A percentile compares a stretch with the other conserved stretches of the same genome.
phyloP scores from a whole-genome alignment of 2,113 vertebrate species.

The Speoplatyrhinus poulsoni region DNA sequence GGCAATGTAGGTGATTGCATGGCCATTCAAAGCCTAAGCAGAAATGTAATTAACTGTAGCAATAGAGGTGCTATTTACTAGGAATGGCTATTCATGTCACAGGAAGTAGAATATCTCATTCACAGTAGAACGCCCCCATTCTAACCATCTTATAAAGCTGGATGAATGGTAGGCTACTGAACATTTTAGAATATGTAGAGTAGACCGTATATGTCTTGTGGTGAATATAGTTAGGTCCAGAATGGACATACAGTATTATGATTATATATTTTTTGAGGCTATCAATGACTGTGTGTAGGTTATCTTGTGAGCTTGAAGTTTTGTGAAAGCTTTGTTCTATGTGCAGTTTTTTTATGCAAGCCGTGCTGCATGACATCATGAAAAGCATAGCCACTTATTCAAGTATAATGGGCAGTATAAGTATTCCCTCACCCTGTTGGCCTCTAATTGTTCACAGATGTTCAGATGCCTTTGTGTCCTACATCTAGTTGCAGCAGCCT shows the following conservation, averaged over 20 bases:
- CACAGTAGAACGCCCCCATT: too few relatives aligned
- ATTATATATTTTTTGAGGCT: not conserved
- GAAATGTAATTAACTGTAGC: too few relatives aligned
- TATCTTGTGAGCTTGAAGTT: slow-evolving; percentile 38
- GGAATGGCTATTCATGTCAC: too few relatives aligned
- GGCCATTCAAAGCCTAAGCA: too few relatives aligned
- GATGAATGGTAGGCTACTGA: too few relatives aligned
- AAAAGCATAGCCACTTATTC: slow-evolving; percentile 61
- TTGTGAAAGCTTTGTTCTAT: slow-evolving; percentile 29
- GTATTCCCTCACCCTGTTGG: slow-evolving; percentile 49
- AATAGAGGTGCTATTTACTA: too few relatives aligned
- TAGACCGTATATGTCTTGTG: too few relatives aligned
- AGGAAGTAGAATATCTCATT: too few relatives aligned
- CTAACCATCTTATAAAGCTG: too few relatives aligned
- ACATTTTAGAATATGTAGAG: too few relatives aligned
- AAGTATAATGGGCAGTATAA: slow-evolving; percentile 72
- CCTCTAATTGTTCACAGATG: slow-evolving; percentile 75
- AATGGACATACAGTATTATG: not conserved
- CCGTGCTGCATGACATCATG: slow-evolving; percentile 64
- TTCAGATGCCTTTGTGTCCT: slow-evolving; percentile 65
- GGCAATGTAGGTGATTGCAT: too few relatives aligned
- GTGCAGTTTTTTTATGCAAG: slow-evolving; percentile 51
- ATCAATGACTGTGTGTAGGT: slow-evolving; percentile 16
- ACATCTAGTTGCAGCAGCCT: slow-evolving; percentile 45
- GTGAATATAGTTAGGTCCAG: too few relatives aligned